phyloP scores from a whole-genome alignment of 2,113 vertebrate genomes.

The Scortum barcoo region DNA sequence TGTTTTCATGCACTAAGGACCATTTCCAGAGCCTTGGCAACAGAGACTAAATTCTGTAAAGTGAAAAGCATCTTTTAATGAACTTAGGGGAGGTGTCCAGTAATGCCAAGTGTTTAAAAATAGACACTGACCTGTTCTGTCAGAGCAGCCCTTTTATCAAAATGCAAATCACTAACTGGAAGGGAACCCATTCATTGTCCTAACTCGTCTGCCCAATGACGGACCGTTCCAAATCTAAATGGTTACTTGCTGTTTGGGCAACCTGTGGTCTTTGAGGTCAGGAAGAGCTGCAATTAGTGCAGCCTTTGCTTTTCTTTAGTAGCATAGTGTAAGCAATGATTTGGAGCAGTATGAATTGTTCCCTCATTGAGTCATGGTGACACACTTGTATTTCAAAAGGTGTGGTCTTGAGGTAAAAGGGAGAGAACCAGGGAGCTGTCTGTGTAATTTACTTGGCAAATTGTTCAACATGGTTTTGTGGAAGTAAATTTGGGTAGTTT shows the following conservation, averaged over 20 bases:
- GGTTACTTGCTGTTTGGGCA: conserved; percentile 49
- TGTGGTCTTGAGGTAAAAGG: conserved; percentile 38
- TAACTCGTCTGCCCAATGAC: conserved; percentile 53
- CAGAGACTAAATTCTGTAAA: neutral
- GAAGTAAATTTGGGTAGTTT: conserved; percentile 4
- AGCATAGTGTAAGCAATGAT: conserved; percentile 59
- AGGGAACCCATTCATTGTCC: conserved; percentile 56
- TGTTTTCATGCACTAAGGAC: neutral
- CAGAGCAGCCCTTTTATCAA: conserved; percentile 48
- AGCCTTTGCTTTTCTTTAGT: conserved; percentile 50
- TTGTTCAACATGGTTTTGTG: conserved; percentile 27
- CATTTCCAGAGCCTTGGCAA: neutral
- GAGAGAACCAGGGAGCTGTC: conserved; percentile 4
- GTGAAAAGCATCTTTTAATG: conserved; percentile 4
- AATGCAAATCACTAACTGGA: conserved; percentile 40
- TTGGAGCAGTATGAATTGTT: conserved; percentile 40
- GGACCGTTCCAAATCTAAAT: conserved; percentile 60
- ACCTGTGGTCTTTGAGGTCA: conserved; percentile 52
- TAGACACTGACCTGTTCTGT: conserved; percentile 9
- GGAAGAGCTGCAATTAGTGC: conserved; percentile 61
- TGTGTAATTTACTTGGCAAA: conserved; percentile 11
- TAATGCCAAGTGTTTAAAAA: conserved; percentile 29
- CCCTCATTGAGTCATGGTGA: conserved; percentile 34
- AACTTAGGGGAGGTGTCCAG: neutral
- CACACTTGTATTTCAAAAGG: conserved; percentile 31